phyloP scores from a whole-genome alignment of 2,797 vertebrate species.

The Tenualosa ilisha region DNA sequence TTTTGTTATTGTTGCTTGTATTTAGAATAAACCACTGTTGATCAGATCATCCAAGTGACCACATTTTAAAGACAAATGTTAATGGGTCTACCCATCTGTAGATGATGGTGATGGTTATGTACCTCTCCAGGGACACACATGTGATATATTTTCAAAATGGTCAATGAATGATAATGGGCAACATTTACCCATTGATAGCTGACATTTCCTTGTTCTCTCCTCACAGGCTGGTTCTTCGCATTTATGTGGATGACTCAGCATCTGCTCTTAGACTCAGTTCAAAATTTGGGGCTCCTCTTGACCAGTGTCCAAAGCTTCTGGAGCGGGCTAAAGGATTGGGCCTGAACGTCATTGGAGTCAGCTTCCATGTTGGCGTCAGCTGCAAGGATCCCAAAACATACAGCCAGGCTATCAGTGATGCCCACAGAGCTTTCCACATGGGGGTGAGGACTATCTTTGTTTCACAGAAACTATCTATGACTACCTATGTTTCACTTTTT shows the following conservation, averaged over 20 bases:
- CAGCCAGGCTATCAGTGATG: slow-evolving; percentile 66
- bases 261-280: neutral
- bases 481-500: no score
- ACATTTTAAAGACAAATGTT: no score
- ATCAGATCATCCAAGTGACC: no score
- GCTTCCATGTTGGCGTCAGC: slow-evolving; percentile 72
- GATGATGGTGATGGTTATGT: no score
- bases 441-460: slow-evolving; percentile 46
- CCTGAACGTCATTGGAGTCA: slow-evolving; percentile 55
- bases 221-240: slow-evolving; percentile 52
- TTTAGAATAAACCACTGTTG: no score
- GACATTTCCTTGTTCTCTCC: slow-evolving; percentile 22
- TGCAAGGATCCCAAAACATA: slow-evolving; percentile 63
- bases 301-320: slow-evolving; percentile 39
- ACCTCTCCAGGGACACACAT: no score
- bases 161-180: no score
- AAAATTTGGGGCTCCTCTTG: slow-evolving; percentile 55
- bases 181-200: neutral
- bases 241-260: slow-evolving; percentile 48
- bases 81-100: no score
- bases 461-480: no score
- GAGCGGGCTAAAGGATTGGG: slow-evolving; percentile 39
- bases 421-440: slow-evolving; percentile 74
- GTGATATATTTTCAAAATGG: neutral
- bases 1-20: no score